Base-by-base conservation (phyloP, 2,113 vertebrate species). In the Crocuta crocuta region DNA sequence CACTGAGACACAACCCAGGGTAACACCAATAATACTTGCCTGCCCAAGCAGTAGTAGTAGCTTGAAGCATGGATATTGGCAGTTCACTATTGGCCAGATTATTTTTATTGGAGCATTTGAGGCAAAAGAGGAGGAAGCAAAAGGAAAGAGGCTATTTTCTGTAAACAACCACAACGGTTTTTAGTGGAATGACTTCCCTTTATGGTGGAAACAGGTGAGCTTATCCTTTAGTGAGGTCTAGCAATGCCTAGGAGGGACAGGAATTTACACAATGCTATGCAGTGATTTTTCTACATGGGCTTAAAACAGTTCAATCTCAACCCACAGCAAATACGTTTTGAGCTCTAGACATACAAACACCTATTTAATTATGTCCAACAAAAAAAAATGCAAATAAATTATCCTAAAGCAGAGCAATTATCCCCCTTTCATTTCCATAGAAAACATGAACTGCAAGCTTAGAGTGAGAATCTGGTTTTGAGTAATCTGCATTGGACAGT, bases 371-470 rank as follows among this genome's bases (percentile, higher is more conserved):
- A 66, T 21, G 58, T 71, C 16, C 19, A 91, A 53, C 58, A 78
- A 95, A 94, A 48, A n/a, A 50, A 90, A 55, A 48, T n/a, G 10
- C 39, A 93, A 85, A 91, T 12, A 87, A 91, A 70, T 95, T 45
- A 78, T 93, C n/a, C 86, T 81, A 70, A 35, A 33, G 21, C 23
- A 58, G 66, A 63, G 23, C 15, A 96, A 39, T 73, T 21, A 35
- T 1, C 48, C 48, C 2, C 3, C 23, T 68, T 61, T 43, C 12
- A 12, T 19, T 78, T 28, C 66, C 50, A 71, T 19, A 95, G 33
- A 92, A 86, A 85, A 73, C 13, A n/a, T 85, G 43, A 91, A 82
- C 43, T n/a, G 10, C 50, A 82, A 91, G 82, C 28, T 76, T 82
- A 58, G 31, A 45, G 53, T 50, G 24, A 96, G 31, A 55, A 21